phyloP scores from a whole-genome alignment of 1,140 invertebrate species.

The Solen grandis region DNA sequence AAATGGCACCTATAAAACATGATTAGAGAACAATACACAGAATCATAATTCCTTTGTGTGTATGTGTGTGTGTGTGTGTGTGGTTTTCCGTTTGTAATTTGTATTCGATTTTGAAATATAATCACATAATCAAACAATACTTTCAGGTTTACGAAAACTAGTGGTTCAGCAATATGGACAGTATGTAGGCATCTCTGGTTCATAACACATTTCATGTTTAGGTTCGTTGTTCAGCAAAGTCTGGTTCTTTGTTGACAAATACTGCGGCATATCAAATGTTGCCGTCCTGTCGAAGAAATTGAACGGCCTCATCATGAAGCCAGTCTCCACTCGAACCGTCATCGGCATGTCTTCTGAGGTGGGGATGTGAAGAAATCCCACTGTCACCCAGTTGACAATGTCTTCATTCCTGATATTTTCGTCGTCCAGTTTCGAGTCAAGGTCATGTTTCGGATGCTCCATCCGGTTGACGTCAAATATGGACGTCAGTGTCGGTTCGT shows the following conservation, averaged over 20 bases:
- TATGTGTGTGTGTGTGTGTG: no score
- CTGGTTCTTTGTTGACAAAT: conserved; percentile 15
- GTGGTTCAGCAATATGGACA: no score
- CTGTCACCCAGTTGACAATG: conserved; percentile 52
- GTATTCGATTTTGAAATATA: no score
- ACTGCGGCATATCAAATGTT: conserved; percentile 53
- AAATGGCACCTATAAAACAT: no score
- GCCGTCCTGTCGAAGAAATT: conserved; percentile 56
- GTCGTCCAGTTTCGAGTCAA: conserved; percentile 42
- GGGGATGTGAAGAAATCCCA: conserved; percentile 55
- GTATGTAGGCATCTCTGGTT: conserved; percentile 22
- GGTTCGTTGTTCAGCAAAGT: conserved; percentile 27
- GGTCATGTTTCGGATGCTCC: conserved; percentile 12
- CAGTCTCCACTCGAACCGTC: conserved; percentile 42
- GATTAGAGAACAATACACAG: no score
- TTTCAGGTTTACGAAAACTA: no score
- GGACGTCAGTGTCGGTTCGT: conserved; percentile 45
- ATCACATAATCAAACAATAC: no score
- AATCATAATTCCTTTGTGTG: no score
- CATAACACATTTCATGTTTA: conserved; percentile 29
- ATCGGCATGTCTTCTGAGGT: conserved; percentile 57
- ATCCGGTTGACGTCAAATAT: conserved; percentile 57
- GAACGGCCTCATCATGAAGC: conserved; percentile 55
- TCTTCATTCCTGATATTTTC: conserved; percentile 51
- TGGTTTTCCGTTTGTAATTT: no score